Conservation (phyloP, 2,888 invertebrate species). For the Vesta saturnalis region DNA sequence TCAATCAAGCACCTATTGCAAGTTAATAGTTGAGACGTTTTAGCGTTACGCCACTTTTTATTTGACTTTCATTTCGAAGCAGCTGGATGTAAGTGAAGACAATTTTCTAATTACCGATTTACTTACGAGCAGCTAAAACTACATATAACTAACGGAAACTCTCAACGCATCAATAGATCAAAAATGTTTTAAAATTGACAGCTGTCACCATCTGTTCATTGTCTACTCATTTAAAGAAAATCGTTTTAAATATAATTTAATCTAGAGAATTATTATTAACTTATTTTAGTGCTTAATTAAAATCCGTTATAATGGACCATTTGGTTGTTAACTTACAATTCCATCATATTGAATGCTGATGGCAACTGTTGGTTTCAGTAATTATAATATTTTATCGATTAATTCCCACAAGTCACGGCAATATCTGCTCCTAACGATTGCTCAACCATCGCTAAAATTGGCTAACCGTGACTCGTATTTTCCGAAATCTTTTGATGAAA, state of each 20-base stretch:
- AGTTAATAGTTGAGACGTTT: constrained; percentile 13
- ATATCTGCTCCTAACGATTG: constrained; percentile 62
- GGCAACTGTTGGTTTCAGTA: constrained; percentile 55
- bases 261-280: constrained; percentile 24
- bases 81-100: constrained; percentile 24
- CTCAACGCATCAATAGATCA: constrained; percentile 38
- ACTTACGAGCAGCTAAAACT: constrained; percentile 27
- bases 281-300: constrained; percentile 29
- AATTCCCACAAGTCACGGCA: constrained; percentile 62
- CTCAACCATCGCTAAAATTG: constrained; percentile 61
- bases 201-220: constrained; percentile 40
- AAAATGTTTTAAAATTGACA: constrained; percentile 48
- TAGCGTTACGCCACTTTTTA: constrained; percentile 12
- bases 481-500: constrained; percentile 59
- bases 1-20: constrained; percentile 18
- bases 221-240: constrained; percentile 17
- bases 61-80: constrained; percentile 24
- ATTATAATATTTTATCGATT: constrained; percentile 64
- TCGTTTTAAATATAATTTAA: constrained; percentile 26
- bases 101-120: constrained; percentile 26
- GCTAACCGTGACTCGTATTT: constrained; percentile 61
- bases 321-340: constrained; percentile 13
- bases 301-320: constrained; percentile 10
- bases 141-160: constrained; percentile 31
- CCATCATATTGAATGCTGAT: constrained; percentile 15